Evolutionary conservation across 2,113 vertebrate genomes (phyloP), one percentile per base, ranked within the genome.

Genomic region (Talpa occidentalis): DNA sequence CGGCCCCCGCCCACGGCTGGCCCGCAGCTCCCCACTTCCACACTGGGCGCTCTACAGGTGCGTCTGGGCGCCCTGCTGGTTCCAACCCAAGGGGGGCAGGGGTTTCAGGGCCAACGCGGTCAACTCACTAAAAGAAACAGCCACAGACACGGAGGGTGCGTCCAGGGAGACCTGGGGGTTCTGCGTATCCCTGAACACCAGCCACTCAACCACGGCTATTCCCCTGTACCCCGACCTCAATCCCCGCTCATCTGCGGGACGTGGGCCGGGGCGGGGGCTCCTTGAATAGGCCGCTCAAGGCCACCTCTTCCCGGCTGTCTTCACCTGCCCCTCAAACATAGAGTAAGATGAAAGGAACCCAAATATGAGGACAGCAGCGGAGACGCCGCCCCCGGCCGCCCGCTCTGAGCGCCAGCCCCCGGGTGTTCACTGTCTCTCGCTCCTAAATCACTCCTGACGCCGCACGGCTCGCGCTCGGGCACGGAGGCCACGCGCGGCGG

Each of bases 381-480:
- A 2, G 14, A 22, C 10, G 0, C 60, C 72, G 56, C 10, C 54
- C 0, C 0, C 1, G 0, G 83, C 84, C 14, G 10, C 70, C 83
- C 85, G 86, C 92, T 67, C 1, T 0, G 72, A 95, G 95, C 93
- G 35, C 90, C 95, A 85, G 1, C 93, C 96, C 47, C 64, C 0
- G 60, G 69, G 69, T 47, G 92, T 96, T 96, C 94, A 73, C 35
- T 19, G 92, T 9, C 35, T n/a, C 28, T 0, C 24, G 70, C 59
- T 24, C 93, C 94, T 96, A 91, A 88, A 94, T 97, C 98, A 94
- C 0, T 19, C 93, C 96, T 16, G 97, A 32, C 0, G 95, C 1
- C 1, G 92, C 93, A 69, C 96, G 0, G 91, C 97, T 94, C 49
- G 0, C 5, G 10, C 97, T 97, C 96, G n/a, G n/a, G n/a, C n/a